Conservation (phyloP, 2,113 vertebrate species). For the Oreochromis spilurus region DNA sequence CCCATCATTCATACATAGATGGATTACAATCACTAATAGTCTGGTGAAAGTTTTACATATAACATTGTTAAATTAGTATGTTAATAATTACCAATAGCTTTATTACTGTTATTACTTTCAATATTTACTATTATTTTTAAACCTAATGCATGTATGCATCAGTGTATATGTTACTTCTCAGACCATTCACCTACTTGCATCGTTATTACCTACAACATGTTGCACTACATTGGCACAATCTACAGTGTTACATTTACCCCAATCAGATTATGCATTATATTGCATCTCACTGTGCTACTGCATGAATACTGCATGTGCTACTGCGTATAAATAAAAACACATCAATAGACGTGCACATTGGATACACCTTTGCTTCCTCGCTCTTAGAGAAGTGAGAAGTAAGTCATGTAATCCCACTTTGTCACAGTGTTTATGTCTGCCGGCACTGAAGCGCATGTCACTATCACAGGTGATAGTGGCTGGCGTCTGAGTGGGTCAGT, state of each 20-base stretch:
- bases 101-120: neutral
- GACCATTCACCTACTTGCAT: neutral
- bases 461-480: neutral
- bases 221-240: neutral
- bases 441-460: neutral
- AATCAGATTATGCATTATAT: neutral
- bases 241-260: neutral
- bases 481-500: neutral
- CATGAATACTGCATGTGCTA: neutral
- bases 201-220: neutral
- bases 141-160: neutral
- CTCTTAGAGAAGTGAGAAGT: neutral
- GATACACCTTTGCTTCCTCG: neutral
- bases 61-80: neutral
- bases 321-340: neutral
- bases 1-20: neutral
- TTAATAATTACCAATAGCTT: neutral
- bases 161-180: neutral
- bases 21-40: neutral
- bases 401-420: neutral
- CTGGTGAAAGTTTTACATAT: neutral
- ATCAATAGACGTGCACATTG: neutral
- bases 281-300: neutral
- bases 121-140: neutral
- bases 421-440: neutral